Percentiles rank a stretch among this genome's conserved stretches.
These are phyloP conservation scores for Phaetusa simplex DNA, from an alignment of 2,113 vertebrate species.

Conservation along the genomic window DNA sequence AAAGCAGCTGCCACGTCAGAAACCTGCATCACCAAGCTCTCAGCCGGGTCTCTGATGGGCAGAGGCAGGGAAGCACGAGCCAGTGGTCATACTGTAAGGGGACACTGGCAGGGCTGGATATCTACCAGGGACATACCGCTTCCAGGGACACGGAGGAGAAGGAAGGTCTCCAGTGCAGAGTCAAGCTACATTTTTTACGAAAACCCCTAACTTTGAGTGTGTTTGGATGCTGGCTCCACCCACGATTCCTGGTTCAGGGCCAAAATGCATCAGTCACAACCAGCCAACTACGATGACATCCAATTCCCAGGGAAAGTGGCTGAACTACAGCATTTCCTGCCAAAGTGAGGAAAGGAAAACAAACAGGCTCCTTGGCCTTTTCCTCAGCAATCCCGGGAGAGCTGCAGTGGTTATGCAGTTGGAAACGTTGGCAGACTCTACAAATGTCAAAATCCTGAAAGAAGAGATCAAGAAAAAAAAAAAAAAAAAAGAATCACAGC, in stretches of 20 bases:
- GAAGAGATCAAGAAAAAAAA: not conserved
- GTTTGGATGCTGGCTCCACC: not conserved
- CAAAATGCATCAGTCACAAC: not conserved
- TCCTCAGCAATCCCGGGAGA: not conserved
- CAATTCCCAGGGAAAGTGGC: not conserved
- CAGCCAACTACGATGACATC: not conserved
- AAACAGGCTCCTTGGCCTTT: conserved; percentile 8
- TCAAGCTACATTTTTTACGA: not conserved
- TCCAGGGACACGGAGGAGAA: not conserved
- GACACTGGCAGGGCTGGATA: not conserved
- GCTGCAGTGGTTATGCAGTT: not conserved
- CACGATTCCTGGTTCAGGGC: not conserved
- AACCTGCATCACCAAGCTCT: not conserved
- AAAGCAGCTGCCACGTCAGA: not conserved
- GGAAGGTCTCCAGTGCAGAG: not conserved
- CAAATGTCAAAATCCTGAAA: not conserved
- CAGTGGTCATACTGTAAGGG: not conserved
- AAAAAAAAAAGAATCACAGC: not conserved
- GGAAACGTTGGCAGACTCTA: not conserved
- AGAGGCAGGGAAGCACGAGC: rapidly evolving
- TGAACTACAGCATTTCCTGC: not conserved
- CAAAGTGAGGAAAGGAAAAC: not conserved
- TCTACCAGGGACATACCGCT: rapidly evolving
- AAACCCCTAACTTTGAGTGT: not conserved
- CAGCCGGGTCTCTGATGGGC: not conserved